Evolutionary conservation across 2,113 vertebrate species (phyloP), one percentile per base, ranked within the genome.

Genomic region (Butastur rufipennis): DNA sequence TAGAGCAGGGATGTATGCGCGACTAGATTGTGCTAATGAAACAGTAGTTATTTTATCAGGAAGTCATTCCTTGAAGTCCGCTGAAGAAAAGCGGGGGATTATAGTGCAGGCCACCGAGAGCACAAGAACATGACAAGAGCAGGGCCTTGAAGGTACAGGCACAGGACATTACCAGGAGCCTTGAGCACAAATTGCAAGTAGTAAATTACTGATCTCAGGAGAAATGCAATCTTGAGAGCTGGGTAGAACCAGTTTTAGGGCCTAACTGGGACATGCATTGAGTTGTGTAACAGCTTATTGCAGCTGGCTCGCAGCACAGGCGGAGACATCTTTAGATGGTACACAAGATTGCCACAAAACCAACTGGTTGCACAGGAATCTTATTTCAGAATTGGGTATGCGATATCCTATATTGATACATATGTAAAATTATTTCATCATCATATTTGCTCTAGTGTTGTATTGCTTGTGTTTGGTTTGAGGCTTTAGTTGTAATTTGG

Each of bases 281-380:
- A 36, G 66, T 93, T 97, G 90, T 73, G 90, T 82, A 97, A 96
- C 48, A 82, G 50, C 48, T 36, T 80, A 14, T 93, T 96, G 74
- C 96, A 97, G 56, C 52, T 95, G 84, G 58, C 78, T 90, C 58
- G 81, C 56, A 92, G 90, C 85, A 86, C 53, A 92, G 90, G 95
- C 77, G 74, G 92, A 95, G 85, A 53, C 71, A 32, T 38, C 73
- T 68, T 58, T 52, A 96, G 92, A 94, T 95, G 48, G 43, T 80
- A 89, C 66, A n/a, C 66, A 58, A 93, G 96, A 97, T 96, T 96
- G 85, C 29, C 56, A 62, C 74, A 58, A 94, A 96, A 66, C 87
- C 5, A 4, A 73, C 90, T 80, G 68, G 95, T 86, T 86, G 62
- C 74, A 88, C 81, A 70, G 93, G 93, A 94, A 62, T 93, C 40